A percentile compares a stretch with the other conserved stretches of the same genome.
phyloP scores from a whole-genome alignment of 92 coral and sea anemone species.

The Galaxea fascicularis region DNA sequence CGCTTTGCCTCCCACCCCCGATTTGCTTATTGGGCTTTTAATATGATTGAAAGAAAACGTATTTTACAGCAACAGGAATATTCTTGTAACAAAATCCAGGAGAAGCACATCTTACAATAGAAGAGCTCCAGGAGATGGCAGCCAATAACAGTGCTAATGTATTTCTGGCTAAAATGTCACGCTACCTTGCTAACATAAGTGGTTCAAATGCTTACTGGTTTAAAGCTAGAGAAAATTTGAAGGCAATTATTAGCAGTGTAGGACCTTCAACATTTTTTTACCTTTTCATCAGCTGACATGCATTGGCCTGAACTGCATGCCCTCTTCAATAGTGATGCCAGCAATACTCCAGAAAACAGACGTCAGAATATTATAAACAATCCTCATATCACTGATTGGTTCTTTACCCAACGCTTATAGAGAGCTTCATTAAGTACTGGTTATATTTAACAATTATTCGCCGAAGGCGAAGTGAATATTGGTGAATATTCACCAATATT shows the following conservation, averaged over 20 bases:
- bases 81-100: slow-evolving; percentile 35
- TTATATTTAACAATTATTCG: slow-evolving; percentile 50
- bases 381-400: slow-evolving; percentile 63
- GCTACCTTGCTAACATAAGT: slow-evolving; percentile 23
- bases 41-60: too few relatives aligned
- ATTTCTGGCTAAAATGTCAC: slow-evolving; percentile 39
- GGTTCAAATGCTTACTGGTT: slow-evolving; percentile 55
- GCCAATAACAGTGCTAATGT: slow-evolving; percentile 28
- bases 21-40: slow-evolving; percentile 64
- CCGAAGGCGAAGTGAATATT: too few relatives aligned
- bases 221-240: slow-evolving; percentile 50
- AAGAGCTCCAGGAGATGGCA: slow-evolving; percentile 49
- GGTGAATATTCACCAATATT: too few relatives aligned
- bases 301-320: slow-evolving; percentile 85
- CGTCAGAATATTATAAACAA: slow-evolving; percentile 64
- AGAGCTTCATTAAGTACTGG: slow-evolving; percentile 59
- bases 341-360: slow-evolving; percentile 23
- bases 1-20: slow-evolving; percentile 55
- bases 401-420: slow-evolving; percentile 63
- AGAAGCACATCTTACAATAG: slow-evolving; percentile 44
- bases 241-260: slow-evolving; percentile 50
- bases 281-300: slow-evolving; percentile 79
- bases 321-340: slow-evolving; percentile 38
- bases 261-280: slow-evolving; percentile 72
- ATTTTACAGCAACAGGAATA: slow-evolving; percentile 57